Conservation (phyloP, 1,140 invertebrate species). For the Meloidogyne hapla region DNA sequence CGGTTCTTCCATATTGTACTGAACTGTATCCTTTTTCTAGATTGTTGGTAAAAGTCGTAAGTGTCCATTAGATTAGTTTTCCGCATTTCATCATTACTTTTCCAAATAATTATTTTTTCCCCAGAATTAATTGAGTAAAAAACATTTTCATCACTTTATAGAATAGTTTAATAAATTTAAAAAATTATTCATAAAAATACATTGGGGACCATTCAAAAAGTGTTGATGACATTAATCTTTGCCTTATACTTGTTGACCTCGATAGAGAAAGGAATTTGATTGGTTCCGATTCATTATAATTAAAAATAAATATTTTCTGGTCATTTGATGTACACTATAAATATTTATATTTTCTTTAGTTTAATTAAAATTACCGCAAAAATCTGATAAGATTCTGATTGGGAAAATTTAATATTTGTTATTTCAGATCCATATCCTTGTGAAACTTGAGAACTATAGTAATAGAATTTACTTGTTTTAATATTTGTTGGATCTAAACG, state of each 20-base stretch:
- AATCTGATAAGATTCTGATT: background rate
- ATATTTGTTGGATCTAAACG: background rate
- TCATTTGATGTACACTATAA: background rate
- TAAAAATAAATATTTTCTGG: background rate
- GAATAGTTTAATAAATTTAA: background rate
- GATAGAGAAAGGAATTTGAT: background rate
- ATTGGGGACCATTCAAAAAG: background rate
- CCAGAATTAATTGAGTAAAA: background rate
- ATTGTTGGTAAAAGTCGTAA: background rate
- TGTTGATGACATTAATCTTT: background rate
- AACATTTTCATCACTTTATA: background rate
- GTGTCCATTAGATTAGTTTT: background rate
- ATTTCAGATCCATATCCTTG: background rate
- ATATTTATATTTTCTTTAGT: background rate
- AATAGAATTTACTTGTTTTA: background rate
- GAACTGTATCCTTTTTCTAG: background rate
- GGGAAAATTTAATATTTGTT: background rate
- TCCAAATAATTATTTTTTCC: background rate
- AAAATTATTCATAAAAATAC: background rate
- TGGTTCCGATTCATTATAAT: background rate
- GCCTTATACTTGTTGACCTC: background rate
- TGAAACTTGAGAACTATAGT: background rate
- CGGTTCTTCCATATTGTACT: background rate
- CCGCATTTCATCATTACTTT: background rate
- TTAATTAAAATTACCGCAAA: background rate